phyloP scores from a whole-genome alignment of 2,888 invertebrate species.

The Agrilus cyanescens region DNA sequence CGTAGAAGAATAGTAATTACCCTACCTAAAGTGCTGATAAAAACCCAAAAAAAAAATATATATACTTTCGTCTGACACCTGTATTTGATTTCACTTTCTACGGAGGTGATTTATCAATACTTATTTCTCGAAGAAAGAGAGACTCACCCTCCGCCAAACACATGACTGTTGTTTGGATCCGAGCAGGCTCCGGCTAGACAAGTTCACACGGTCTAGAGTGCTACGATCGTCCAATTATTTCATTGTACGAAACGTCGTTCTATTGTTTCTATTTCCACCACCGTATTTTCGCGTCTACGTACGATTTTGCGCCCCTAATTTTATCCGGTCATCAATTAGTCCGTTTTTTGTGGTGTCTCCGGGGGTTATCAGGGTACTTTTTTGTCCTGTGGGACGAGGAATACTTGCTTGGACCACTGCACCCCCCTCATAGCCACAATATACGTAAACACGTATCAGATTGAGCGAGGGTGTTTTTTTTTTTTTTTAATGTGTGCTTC shows the following conservation, averaged over 20 bases:
- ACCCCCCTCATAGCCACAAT: slow-evolving; percentile 16
- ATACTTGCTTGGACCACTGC: slow-evolving; percentile 9
- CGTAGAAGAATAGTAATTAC: no score
- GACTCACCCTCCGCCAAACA: slow-evolving; percentile 15
- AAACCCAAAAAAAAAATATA: not conserved
- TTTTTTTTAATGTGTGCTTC: no score
- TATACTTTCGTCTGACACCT: slow-evolving; percentile 9
- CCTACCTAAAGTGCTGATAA: no score
- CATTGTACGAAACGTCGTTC: not conserved
- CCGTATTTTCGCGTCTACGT: not conserved
- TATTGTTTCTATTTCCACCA: slow-evolving; percentile 3
- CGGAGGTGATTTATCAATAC: slow-evolving; percentile 16
- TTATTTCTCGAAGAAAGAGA: slow-evolving; percentile 10
- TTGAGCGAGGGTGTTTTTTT: slow-evolving; percentile 12
- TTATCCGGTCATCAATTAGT: not conserved
- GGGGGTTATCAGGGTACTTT: no score
- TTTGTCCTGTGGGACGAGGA: no score
- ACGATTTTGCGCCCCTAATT: not conserved
- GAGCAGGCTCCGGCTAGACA: slow-evolving; percentile 14
- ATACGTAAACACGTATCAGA: slow-evolving; percentile 17
- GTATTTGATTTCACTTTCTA: slow-evolving; percentile 16
- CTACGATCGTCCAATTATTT: slow-evolving; percentile 10
- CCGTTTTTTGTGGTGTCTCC: no score
- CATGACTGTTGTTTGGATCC: slow-evolving; percentile 12
- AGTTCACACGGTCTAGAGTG: slow-evolving; percentile 18